Base-by-base conservation (phyloP, 2,888 invertebrate species). In the Hypena proboscidalis region DNA sequence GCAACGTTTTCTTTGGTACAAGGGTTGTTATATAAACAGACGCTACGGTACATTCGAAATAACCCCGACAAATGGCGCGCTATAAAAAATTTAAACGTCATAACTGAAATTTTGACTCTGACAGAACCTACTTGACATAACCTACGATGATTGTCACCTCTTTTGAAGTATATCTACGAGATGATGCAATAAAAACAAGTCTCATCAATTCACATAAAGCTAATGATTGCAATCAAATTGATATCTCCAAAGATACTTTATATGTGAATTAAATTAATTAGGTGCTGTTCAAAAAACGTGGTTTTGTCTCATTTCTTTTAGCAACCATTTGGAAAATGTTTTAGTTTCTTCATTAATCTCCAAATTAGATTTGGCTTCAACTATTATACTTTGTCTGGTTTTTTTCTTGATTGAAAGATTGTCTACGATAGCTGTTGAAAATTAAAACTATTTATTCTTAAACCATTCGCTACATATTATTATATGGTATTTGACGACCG, bases 41-140 rank as follows among this genome's bases (percentile, higher is more conserved):
- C n/a, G n/a, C n/a, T 6, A 11, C 3, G 11, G 6, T 13, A 13
- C 6, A 15, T 17, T 27, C 22, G 30, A 5, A 6, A 22, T 21
- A 19, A 20, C 20, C 4, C 1, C 4, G 26, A 27, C 11, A 38
- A 38, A 15, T 6, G n/a, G 47, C 26, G 21, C 10, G n/a, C 31
- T n/a, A 26, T 26, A 32, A 26, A 40, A 32, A 26, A n/a, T 8
- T 4, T 29, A 42, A 23, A 30, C 4, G 22, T 1, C 6, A 8
- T n/a, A 49, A 23, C 17, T 20, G 9, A 36, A 40, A 40, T 23
- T 37, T 8, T 8, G 21, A n/a, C 43, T 45, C 30, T 54, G 38
- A 43, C 30, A 36, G 32, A 25, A 7, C 42, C 39, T 40, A 2
- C 26, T 40, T 30, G 14, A 13, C 23, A 29, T 48, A 42, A 31